Percentiles rank a stretch among this genome's conserved stretches.
phyloP scores from a whole-genome alignment of 2,888 invertebrate genomes.

The Drosophila bunnanda region DNA sequence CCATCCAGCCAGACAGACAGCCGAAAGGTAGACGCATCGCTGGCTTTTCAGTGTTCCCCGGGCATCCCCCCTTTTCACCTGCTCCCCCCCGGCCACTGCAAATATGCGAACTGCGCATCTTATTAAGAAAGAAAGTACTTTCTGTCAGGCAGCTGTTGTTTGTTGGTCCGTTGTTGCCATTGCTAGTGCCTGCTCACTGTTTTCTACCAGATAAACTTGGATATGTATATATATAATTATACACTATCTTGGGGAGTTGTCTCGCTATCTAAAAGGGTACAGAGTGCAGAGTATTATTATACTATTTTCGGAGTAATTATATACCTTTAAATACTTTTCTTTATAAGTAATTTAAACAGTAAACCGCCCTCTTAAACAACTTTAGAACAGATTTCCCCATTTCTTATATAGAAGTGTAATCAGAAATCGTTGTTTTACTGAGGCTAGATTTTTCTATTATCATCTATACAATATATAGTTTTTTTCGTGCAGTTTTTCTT shows the following conservation, averaged over 20 bases:
- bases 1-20: slow-evolving; percentile 36
- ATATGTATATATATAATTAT: slow-evolving; percentile 16
- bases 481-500: slow-evolving; percentile 43
- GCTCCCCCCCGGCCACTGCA: slow-evolving; percentile 31
- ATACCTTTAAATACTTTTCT: too few species aligned
- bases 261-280: not conserved
- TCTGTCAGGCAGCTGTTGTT: slow-evolving; percentile 67
- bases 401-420: slow-evolving; percentile 10
- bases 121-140: slow-evolving; percentile 80
- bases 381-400: too few species aligned
- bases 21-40: slow-evolving; percentile 59
- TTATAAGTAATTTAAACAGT: too few species aligned
- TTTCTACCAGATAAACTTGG: slow-evolving; percentile 32
- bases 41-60: slow-evolving; percentile 36
- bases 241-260: slow-evolving; percentile 5
- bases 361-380: too few species aligned
- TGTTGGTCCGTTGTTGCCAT: slow-evolving; percentile 59
- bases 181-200: slow-evolving; percentile 42
- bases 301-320: too few species aligned
- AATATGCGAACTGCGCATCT: slow-evolving; percentile 73
- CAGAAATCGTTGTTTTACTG: not conserved
- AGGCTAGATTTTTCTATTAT: slow-evolving; percentile 35
- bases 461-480: slow-evolving; percentile 56
- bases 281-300: too few species aligned
- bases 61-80: slow-evolving; percentile 2